Conservation (phyloP, 64 coral and sea anemone genomes). For the Hydrozoanthus tunicans region DNA sequence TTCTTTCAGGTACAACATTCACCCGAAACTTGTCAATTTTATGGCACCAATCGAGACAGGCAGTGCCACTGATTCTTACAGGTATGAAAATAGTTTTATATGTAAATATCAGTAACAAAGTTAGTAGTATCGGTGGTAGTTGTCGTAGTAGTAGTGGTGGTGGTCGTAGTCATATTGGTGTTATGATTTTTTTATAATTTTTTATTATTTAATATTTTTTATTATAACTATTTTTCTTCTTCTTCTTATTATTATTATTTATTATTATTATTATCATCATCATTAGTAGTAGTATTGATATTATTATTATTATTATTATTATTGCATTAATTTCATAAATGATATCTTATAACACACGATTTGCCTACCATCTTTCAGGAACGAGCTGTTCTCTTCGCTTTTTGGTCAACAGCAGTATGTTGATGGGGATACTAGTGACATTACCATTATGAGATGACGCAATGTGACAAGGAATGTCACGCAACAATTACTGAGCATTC, state of each 20-base stretch:
- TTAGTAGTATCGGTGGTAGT: neutral
- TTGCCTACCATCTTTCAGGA: slow-evolving; percentile 51
- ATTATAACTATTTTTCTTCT: too few species aligned
- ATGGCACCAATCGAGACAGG: slow-evolving; percentile 93
- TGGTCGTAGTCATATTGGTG: too few species aligned
- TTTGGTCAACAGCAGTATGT: slow-evolving; percentile 72
- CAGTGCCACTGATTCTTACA: slow-evolving; percentile 74
- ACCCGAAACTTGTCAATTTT: slow-evolving; percentile 89
- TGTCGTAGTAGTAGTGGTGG: neutral
- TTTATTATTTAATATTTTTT: too few species aligned
- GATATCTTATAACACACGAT: neutral
- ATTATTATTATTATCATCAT: too few species aligned
- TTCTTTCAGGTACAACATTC: slow-evolving; percentile 76
- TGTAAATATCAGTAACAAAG: neutral
- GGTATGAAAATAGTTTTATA: slow-evolving; percentile 41
- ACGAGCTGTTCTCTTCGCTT: slow-evolving; percentile 85
- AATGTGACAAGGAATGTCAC: neutral
- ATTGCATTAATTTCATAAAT: neutral
- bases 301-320: neutral
- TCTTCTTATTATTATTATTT: too few species aligned
- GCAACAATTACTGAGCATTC: neutral
- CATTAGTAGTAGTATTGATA: too few species aligned
- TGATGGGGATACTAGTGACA: slow-evolving; percentile 40
- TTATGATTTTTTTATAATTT: too few species aligned
- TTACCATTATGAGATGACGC: slow-evolving; percentile 75